phyloP scores from a whole-genome alignment of 2,797 vertebrate genomes.

The Enteromius afrohamiltoni region DNA sequence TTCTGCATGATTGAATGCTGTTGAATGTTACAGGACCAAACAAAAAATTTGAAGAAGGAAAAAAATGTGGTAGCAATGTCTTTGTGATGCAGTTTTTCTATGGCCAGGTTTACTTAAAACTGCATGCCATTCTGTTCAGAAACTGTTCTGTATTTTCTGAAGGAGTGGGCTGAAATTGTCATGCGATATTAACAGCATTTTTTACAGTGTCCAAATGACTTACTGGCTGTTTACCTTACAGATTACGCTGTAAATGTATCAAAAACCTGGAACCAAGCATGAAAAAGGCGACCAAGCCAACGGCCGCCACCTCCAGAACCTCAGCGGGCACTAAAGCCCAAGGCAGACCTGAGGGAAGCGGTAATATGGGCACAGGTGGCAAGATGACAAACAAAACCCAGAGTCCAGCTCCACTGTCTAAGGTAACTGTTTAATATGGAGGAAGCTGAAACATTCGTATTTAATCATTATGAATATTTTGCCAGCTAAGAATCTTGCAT shows the following conservation, averaged over 20 bases:
- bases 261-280: slow-evolving; percentile 82
- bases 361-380: slow-evolving; percentile 67
- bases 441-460: not conserved
- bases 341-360: slow-evolving; percentile 75
- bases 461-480: not conserved
- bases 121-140: not conserved
- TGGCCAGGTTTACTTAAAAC: not conserved
- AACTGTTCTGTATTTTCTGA: not conserved
- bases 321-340: slow-evolving; percentile 72
- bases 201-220: not conserved
- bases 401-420: slow-evolving; percentile 75
- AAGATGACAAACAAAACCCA: slow-evolving; percentile 72
- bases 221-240: not conserved
- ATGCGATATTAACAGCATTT: not conserved
- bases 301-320: slow-evolving; percentile 64
- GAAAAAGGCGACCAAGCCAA: slow-evolving; percentile 86
- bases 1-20: not conserved
- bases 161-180: not conserved
- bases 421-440: slow-evolving; percentile 69
- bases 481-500: not conserved
- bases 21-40: not conserved
- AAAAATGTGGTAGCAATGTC: not conserved
- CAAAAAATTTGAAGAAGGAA: not conserved
- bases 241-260: slow-evolving; percentile 86
- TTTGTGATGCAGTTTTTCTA: not conserved